Percentiles rank a stretch among this genome's conserved stretches.
These are phyloP conservation scores for Lagopus muta DNA, from an alignment of 2,113 vertebrate genomes.

Conservation along the genomic window DNA sequence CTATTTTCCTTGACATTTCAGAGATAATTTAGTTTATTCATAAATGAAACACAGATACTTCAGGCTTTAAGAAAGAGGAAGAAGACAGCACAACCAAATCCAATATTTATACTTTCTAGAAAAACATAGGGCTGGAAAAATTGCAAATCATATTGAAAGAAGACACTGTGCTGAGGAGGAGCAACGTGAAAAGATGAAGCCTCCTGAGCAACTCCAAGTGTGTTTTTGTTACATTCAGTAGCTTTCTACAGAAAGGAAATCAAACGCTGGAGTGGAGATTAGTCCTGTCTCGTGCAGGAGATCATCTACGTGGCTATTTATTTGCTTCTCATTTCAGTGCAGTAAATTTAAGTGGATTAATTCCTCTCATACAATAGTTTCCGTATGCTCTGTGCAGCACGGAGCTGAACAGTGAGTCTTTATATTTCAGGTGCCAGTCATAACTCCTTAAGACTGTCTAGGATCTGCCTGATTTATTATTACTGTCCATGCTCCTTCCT, in stretches of 20 bases:
- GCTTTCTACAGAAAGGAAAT: conserved; percentile 57
- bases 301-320: conserved; percentile 22
- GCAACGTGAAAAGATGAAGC: not conserved
- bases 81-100: not conserved
- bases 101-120: not conserved
- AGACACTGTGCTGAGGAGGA: not conserved
- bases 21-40: not conserved
- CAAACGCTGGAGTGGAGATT: conserved; percentile 30
- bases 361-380: not conserved
- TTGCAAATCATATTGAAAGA: conserved; percentile 1
- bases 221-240: conserved; percentile 35
- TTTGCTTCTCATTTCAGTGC: conserved; percentile 19
- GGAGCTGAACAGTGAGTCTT: not conserved
- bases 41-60: not conserved
- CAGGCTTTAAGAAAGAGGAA: not conserved
- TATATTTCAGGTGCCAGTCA: not conserved
- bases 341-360: not conserved
- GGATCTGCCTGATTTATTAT: not conserved
- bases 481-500: not conserved
- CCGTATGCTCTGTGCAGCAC: not conserved
- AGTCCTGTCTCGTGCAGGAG: conserved; percentile 43
- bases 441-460: not conserved
- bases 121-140: not conserved
- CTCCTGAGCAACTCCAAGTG: conserved; percentile 46
- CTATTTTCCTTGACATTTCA: not conserved